Base-by-base conservation (phyloP, 2,888 invertebrate species). In the Cecidostiba fungosa region DNA sequence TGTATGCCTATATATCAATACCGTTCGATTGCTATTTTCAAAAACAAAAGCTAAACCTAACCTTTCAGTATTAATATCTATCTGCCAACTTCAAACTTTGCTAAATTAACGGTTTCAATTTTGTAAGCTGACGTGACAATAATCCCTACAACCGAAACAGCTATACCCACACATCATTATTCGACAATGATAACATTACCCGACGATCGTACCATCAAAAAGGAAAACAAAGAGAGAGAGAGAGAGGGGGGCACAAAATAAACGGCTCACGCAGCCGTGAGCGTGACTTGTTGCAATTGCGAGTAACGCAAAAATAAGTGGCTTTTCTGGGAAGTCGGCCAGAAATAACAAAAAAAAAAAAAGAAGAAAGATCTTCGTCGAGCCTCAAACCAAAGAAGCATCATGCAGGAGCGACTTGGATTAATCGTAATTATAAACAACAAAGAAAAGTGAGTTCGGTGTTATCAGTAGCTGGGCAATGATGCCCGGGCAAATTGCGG, bases 231-330 rank as follows among this genome's bases (percentile, higher is more conserved):
- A 74, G 23, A 73, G 62, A 10, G 10, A 62, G 36, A 39, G 19
- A n/a, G 19, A 39, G 29, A 80, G 72, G 59, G 54, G 26, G 12
- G 47, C 19, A 29, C 16, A 39, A 73, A 39, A 73, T 79, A 72
- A 29, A 80, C 50, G 16, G 4, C 39, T n/a, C 29, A 54, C 50
- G 47, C 29, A 54, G 29, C 4, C 39, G 23, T 26, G 73, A 82
- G 32, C 81, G 66, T 82, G 81, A 82, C 74, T 74, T 19, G 74
- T 82, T 80, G 74, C 70, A 66, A 74, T 82, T 62, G n/a, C n/a
- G 81, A 47, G 43, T 26, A 26, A 50, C 50, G 39, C 32, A 26
- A 69, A 73, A 73, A 73, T 59, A 66, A 78, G 23, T 36, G 5
- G 3, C 3, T 73, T n/a, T 70, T 76, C 69, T 69, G 47, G 66